These are phyloP conservation scores for Lysandra coridon DNA, from an alignment of 2,888 invertebrate species.

Conservation along the genomic window DNA sequence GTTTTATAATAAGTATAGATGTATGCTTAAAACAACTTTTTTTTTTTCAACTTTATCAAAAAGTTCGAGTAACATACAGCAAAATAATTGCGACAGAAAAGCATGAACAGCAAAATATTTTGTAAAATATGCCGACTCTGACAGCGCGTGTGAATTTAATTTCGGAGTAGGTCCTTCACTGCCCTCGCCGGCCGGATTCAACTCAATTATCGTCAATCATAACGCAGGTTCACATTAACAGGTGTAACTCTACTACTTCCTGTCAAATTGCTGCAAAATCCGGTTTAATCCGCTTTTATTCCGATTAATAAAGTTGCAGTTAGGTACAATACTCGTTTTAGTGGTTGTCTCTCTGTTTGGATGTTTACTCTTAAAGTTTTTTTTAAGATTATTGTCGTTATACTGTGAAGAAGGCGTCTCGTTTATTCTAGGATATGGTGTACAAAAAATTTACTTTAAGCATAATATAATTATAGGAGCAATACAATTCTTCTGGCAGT, in stretches of 20 bases:
- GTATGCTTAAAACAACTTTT: background rate
- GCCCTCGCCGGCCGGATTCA: background rate
- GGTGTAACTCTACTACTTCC: slow-evolving; percentile 11
- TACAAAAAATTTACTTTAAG: background rate
- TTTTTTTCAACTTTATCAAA: too few relatives aligned
- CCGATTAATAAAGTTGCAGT: background rate
- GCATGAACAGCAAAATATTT: background rate
- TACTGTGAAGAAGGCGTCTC: background rate
- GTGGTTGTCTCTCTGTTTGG: background rate
- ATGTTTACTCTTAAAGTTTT: background rate
- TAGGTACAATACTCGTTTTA: background rate
- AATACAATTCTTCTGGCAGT: too few relatives aligned
- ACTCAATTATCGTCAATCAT: background rate
- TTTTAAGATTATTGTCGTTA: slow-evolving; percentile 6
- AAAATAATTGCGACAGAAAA: too few relatives aligned
- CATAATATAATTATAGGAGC: too few relatives aligned
- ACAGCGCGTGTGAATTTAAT: background rate
- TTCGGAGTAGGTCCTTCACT: background rate
- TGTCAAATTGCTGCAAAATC: background rate
- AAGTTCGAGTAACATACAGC: too few relatives aligned
- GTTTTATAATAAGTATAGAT: too few relatives aligned
- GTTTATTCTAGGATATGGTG: background rate
- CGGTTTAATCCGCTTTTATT: background rate
- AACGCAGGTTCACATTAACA: background rate
- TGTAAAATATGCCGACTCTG: background rate